Conservation (phyloP, 2,113 vertebrate genomes). For the Amblyornis subalaris region DNA sequence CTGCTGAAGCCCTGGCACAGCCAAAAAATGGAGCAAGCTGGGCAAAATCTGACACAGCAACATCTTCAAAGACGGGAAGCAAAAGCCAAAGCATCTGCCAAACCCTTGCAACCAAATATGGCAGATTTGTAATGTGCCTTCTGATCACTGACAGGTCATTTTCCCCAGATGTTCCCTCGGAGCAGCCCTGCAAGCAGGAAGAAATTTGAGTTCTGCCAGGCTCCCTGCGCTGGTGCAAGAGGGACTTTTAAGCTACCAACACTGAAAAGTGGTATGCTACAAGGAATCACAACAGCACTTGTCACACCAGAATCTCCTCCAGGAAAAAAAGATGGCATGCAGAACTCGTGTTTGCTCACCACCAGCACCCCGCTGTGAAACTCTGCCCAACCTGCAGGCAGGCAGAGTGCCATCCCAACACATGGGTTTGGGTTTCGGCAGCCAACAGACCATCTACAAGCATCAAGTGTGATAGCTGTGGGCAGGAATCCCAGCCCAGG, state of each 20-base stretch:
- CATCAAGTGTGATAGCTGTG: conserved; percentile 50
- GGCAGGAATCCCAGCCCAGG: conserved; percentile 64
- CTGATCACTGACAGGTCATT: background rate
- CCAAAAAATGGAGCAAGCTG: background rate
- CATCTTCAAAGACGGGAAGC: background rate
- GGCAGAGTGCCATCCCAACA: conserved; percentile 63
- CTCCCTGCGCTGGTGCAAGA: background rate
- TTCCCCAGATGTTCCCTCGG: background rate
- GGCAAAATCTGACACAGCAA: background rate
- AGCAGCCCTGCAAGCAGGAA: background rate
- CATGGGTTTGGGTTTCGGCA: conserved; percentile 55
- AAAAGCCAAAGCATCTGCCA: background rate
- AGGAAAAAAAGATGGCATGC: conserved; percentile 50
- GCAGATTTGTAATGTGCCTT: background rate
- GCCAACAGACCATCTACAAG: conserved; percentile 68
- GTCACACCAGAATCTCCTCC: conserved; percentile 37
- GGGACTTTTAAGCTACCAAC: background rate
- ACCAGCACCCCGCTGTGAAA: conserved; percentile 35
- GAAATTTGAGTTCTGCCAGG: background rate
- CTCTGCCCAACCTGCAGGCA: conserved; percentile 40
- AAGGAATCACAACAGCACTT: background rate
- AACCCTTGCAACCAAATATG: background rate
- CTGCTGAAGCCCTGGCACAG: background rate
- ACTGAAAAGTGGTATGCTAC: background rate
- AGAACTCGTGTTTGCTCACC: conserved; percentile 35